Conservation (phyloP, 2,888 invertebrate species). For the Camponotus fellah region DNA sequence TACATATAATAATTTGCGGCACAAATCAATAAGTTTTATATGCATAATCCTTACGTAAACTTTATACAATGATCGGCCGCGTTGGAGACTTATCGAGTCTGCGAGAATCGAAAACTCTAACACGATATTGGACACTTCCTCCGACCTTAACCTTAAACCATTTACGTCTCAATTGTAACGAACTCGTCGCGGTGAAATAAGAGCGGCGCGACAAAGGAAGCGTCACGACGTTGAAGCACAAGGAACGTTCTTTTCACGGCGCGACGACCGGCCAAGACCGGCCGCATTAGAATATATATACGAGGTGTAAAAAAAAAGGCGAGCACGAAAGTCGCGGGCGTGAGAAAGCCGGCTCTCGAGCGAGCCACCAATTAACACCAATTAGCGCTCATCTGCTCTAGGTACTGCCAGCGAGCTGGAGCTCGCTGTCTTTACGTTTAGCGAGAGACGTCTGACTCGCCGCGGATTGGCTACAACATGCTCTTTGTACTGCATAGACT, state of each 20-base stretch:
- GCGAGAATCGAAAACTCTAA: slow-evolving; percentile 30
- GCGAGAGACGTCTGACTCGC: slow-evolving; percentile 67
- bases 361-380: slow-evolving; percentile 86
- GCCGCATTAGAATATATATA: slow-evolving; percentile 60
- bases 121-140: slow-evolving; percentile 40
- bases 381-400: slow-evolving; percentile 85
- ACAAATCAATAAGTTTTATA: background rate
- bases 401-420: slow-evolving; percentile 77
- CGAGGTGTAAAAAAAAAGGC: slow-evolving; percentile 74
- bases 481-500: slow-evolving; percentile 67
- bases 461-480: slow-evolving; percentile 70
- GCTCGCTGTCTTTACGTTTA: slow-evolving; percentile 74
- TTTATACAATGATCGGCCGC: background rate
- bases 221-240: slow-evolving; percentile 60
- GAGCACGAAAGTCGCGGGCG: slow-evolving; percentile 85
- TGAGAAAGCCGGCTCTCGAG: slow-evolving; percentile 84
- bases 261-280: slow-evolving; percentile 27
- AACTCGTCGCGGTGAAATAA: slow-evolving; percentile 52
- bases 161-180: slow-evolving; percentile 40
- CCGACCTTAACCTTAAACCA: slow-evolving; percentile 45
- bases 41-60: too few species aligned
- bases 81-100: background rate
- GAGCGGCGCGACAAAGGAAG: slow-evolving; percentile 61
- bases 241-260: slow-evolving; percentile 58
- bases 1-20: too few species aligned